Conservation (phyloP, 2,888 invertebrate species). For the Lepidocyrtoides sp. region DNA sequence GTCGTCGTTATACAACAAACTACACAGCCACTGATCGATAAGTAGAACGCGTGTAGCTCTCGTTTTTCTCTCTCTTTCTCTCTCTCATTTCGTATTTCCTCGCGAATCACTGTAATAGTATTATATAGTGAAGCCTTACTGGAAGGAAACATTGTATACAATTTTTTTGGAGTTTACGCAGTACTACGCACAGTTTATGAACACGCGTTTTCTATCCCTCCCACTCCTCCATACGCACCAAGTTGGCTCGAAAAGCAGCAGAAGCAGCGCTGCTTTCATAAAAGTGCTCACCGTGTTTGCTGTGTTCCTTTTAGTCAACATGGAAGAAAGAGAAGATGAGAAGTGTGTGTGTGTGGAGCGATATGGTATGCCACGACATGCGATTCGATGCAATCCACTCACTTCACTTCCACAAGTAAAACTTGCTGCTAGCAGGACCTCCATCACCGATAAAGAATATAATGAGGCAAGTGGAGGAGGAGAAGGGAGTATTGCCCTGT, state of each 20-base stretch:
- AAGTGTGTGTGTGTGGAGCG: not conserved
- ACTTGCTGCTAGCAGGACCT: no score
- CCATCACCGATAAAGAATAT: constrained; percentile 15
- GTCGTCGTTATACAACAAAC: not conserved
- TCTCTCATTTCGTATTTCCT: not conserved
- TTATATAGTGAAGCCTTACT: not conserved
- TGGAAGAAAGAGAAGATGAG: constrained; percentile 6
- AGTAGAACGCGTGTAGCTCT: constrained; percentile 83
- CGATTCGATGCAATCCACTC: constrained; percentile 9
- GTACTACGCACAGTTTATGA: constrained; percentile 57
- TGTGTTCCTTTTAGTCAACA: not conserved
- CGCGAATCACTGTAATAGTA: not conserved
- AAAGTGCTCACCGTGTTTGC: not conserved
- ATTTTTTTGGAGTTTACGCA: constrained; percentile 42
- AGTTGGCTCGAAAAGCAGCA: constrained; percentile 54
- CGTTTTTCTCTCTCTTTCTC: constrained; percentile 31
- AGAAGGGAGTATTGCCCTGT: constrained; percentile 70
- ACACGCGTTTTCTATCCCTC: constrained; percentile 37
- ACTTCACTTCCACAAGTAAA: not conserved
- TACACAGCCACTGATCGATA: constrained; percentile 80
- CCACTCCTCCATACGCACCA: constrained; percentile 35
- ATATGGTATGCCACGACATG: constrained; percentile 24
- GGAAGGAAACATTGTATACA: constrained; percentile 26
- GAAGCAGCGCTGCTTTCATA: not conserved
- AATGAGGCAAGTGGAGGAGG: not conserved